Conservation (phyloP, 2,888 invertebrate genomes). For the Abrostola triplasia region DNA sequence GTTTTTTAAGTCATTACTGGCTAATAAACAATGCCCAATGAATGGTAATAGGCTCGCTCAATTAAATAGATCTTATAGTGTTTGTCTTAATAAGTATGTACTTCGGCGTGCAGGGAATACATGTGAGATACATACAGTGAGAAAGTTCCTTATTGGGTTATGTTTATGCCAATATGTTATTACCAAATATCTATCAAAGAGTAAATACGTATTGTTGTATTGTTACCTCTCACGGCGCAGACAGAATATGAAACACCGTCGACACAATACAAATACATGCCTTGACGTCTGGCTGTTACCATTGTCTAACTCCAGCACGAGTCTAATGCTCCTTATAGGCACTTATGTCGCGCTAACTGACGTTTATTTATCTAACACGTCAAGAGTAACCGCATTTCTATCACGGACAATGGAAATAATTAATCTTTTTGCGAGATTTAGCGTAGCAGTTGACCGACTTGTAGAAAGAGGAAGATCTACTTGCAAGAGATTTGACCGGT, state of each 20-base stretch:
- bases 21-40: too few species aligned
- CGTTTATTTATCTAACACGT: neutral
- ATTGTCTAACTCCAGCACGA: neutral
- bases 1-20: too few species aligned
- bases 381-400: neutral
- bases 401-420: too few species aligned
- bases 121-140: neutral
- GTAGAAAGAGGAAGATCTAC: too few species aligned
- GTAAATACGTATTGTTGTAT: slow-evolving; percentile 24
- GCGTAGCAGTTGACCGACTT: too few species aligned
- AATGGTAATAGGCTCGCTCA: too few species aligned
- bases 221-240: slow-evolving; percentile 10
- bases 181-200: slow-evolving; percentile 2
- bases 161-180: neutral
- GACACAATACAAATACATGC: neutral
- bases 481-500: too few species aligned
- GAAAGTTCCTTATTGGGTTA: neutral
- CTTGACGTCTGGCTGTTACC: neutral
- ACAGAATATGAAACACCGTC: slow-evolving; percentile 32
- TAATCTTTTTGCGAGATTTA: too few species aligned
- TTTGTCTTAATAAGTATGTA: too few species aligned
- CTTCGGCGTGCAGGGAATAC: too few species aligned
- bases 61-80: too few species aligned
- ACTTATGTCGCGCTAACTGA: neutral
- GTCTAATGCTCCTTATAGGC: neutral